Percentiles rank a stretch among this genome's conserved stretches.
These are phyloP conservation scores for Yasuhikotakia modesta DNA, from an alignment of 2,797 vertebrate species.

Conservation along the genomic window DNA sequence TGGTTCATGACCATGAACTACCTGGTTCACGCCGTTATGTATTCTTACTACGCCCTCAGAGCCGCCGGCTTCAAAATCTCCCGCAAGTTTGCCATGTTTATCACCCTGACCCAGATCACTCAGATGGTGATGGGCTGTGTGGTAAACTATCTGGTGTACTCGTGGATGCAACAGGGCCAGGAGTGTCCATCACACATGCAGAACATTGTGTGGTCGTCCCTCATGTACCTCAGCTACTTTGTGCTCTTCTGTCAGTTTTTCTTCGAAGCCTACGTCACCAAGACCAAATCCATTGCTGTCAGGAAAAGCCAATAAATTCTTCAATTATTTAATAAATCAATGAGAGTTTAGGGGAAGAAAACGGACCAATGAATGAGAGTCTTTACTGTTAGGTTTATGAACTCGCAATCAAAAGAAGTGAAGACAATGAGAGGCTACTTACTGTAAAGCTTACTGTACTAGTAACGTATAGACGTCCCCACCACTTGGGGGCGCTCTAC, in stretches of 20 bases:
- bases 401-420: constrained; percentile 36
- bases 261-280: constrained; percentile 92
- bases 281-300: constrained; percentile 77
- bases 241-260: constrained; percentile 99
- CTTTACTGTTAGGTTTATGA: constrained; percentile 39
- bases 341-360: constrained; percentile 67
- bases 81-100: constrained; percentile 98
- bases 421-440: constrained; percentile 49
- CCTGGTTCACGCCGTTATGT: constrained; percentile 97
- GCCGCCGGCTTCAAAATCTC: constrained; percentile 94
- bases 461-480: constrained; percentile 69
- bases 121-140: constrained; percentile 98
- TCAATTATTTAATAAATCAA: constrained; percentile 36
- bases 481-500: constrained; percentile 54
- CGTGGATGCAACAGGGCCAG: constrained; percentile 97
- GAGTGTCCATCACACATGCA: constrained; percentile 93
- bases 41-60: constrained; percentile 94
- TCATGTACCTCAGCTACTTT: constrained; percentile 99
- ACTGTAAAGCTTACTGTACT: constrained; percentile 69
- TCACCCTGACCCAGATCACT: constrained; percentile 96
- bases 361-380: constrained; percentile 62
- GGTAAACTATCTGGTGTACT: constrained; percentile 96
- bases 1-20: constrained; percentile 99
- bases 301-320: constrained; percentile 79
- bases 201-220: constrained; percentile 98